Conservation (phyloP, 2,888 invertebrate species). For the Hirtodrosophila cameraria region DNA sequence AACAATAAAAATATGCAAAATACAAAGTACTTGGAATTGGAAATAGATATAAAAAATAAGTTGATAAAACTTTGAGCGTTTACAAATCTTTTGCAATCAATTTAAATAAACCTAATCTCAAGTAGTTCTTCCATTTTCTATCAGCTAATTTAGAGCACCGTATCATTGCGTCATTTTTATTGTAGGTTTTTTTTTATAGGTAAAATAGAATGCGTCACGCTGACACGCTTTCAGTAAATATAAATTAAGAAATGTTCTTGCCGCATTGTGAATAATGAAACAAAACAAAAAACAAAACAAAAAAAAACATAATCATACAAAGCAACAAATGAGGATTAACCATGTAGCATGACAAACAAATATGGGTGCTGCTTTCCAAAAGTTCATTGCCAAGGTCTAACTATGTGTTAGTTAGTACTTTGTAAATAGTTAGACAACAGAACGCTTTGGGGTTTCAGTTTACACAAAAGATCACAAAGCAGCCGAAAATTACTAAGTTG, state of each 20-base stretch:
- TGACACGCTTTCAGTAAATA: constrained; percentile 24
- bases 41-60: no score
- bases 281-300: constrained; percentile 2
- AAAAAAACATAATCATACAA: neutral
- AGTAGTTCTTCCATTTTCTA: neutral
- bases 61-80: no score
- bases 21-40: no score
- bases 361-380: constrained; percentile 21
- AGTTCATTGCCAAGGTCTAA: constrained; percentile 66
- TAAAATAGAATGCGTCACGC: constrained; percentile 36
- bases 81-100: constrained; percentile 1
- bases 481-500: constrained; percentile 3
- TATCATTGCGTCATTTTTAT: constrained; percentile 61
- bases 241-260: constrained; percentile 32
- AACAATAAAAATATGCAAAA: no score
- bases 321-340: constrained; percentile 37
- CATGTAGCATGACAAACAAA: constrained; percentile 56
- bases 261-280: constrained; percentile 26
- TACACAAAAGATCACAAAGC: constrained; percentile 26
- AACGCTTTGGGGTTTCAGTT: constrained; percentile 19
- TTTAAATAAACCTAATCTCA: neutral
- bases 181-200: constrained; percentile 23
- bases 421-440: constrained; percentile 34
- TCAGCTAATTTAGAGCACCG: constrained; percentile 6
- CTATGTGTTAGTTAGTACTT: constrained; percentile 4